These are phyloP conservation scores for Clarias batrachus DNA, from an alignment of 2,113 vertebrate species.

Conservation along the genomic window DNA sequence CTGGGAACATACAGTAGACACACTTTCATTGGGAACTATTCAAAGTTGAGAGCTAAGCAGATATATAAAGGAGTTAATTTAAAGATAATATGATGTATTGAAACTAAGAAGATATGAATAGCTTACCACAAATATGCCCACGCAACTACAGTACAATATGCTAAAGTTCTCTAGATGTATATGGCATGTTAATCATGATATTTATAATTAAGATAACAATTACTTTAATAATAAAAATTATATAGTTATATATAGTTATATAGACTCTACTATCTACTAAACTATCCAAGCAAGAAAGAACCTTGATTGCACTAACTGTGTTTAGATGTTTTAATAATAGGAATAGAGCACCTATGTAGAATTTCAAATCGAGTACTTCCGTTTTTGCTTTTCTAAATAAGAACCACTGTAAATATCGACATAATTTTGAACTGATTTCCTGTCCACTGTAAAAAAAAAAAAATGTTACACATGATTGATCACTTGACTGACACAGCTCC, in stretches of 20 bases:
- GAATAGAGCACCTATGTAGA: neutral
- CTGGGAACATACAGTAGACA: too few species aligned
- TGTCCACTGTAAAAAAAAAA: too few species aligned
- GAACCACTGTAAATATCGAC: neutral
- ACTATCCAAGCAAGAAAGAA: neutral
- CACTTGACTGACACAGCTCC: constrained; percentile 1
- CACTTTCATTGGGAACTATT: neutral
- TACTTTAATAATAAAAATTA: neutral
- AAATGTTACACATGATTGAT: neutral
- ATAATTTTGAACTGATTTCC: neutral
- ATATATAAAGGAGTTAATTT: neutral
- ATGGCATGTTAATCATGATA: neutral
- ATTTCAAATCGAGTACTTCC: neutral
- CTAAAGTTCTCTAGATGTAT: neutral
- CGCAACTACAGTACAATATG: neutral
- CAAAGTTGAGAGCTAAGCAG: neutral
- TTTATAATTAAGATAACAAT: neutral
- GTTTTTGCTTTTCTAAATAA: neutral
- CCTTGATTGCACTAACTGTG: neutral
- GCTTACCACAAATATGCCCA: neutral
- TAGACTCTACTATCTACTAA: neutral
- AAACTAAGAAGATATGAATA: neutral
- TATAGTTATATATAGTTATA: neutral
- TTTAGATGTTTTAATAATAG: neutral
- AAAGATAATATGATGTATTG: neutral